These are phyloP conservation scores for Beris morrisii DNA, from an alignment of 2,888 invertebrate genomes.

Conservation along the genomic window DNA sequence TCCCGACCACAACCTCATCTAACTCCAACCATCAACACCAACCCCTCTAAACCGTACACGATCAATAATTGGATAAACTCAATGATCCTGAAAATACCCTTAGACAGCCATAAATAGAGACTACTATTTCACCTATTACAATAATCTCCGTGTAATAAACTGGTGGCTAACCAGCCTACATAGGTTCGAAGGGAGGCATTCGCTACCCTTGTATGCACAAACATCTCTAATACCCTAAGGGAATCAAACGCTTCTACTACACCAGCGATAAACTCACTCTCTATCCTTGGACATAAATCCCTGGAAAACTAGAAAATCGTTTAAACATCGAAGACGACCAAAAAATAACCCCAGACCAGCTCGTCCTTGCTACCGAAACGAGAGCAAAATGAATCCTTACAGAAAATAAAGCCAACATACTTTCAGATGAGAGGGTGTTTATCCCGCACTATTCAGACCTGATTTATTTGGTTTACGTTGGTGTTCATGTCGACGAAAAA, in stretches of 20 bases:
- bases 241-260: too few relatives aligned
- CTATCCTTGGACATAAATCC: too few relatives aligned
- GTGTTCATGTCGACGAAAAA: background rate
- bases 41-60: background rate
- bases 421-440: slow-evolving; percentile 30
- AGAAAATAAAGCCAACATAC: too few relatives aligned
- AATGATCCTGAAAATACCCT: slow-evolving; percentile 33
- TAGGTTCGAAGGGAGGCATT: background rate
- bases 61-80: slow-evolving; percentile 23
- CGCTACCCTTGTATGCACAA: background rate
- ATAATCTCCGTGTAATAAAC: slow-evolving; percentile 34
- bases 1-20: too few relatives aligned
- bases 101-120: slow-evolving; percentile 2
- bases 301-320: too few relatives aligned
- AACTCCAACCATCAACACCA: too few relatives aligned
- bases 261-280: too few relatives aligned
- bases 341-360: too few relatives aligned
- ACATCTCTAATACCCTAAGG: too few relatives aligned
- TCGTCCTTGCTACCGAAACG: too few relatives aligned
- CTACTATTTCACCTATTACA: slow-evolving; percentile 13
- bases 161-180: slow-evolving; percentile 28
- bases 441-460: slow-evolving; percentile 11
- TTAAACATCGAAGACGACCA: too few relatives aligned
- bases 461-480: slow-evolving; percentile 18
- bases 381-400: too few relatives aligned